Base-by-base conservation (phyloP, 92 coral and sea anemone genomes). In the Epizoanthus fatuus region DNA sequence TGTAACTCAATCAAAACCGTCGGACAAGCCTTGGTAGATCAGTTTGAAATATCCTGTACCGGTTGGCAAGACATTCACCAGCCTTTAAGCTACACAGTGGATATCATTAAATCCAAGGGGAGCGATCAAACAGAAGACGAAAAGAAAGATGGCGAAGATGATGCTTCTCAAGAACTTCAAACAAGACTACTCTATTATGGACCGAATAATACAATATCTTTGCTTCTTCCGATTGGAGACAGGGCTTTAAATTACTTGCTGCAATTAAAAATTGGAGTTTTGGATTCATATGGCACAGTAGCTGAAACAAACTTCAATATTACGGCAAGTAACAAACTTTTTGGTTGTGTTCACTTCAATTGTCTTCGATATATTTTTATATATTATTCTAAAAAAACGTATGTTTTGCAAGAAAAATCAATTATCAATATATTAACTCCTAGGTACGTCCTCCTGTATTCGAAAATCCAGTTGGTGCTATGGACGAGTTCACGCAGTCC, bases 111-210 rank as follows among this genome's bases (percentile, higher is more conserved):
- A 59, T 7, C 45, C 37, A 42, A 11, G 20, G 60, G 22, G 39
- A 16, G 9, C 29, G 39, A 76, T 2, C 53, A 38, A 47, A 57
- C 38, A 16, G 54, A 57, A 54, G 56, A 20, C 3, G 20, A 16
- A 53, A 62, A 54, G 16, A 13, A n/a, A 10, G n/a, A 44, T 10
- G 5, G 8, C 4, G 79, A 52, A 54, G 79, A 53, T 6, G 79
- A 60, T 7, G 45, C 47, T 3, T 9, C 81, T 15, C 81, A 76
- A 40, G 81, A 49, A 49, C 12, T 69, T 32, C 42, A 76, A 5
- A 39, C 81, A 37, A 76, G 81, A 15, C 63, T 76, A 11, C 69
- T 76, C 3, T 76, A 76, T 67, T 17, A 76, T 39, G 81, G 81
- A 3, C 42, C 52, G 6, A 76, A 76, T 76, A 67, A 37, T 3